Conservation (phyloP, 1,140 invertebrate species). For the Triops longicaudatus region DNA sequence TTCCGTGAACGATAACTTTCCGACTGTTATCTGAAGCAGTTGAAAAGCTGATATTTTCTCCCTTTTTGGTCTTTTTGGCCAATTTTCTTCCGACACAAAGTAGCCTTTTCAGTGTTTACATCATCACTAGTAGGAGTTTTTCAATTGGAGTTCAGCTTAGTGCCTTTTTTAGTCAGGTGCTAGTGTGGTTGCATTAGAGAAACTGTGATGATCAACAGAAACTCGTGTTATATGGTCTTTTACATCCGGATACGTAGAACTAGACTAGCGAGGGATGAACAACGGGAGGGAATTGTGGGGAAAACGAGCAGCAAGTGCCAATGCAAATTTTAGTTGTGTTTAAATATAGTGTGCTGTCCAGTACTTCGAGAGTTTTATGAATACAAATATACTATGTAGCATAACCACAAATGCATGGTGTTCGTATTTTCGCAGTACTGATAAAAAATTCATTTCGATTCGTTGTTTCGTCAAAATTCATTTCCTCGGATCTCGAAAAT, state of each 20-base stretch:
- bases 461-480: no score
- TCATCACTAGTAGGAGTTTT: neutral
- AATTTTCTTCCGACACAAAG: neutral
- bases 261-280: neutral
- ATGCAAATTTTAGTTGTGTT: slow-evolving; percentile 4
- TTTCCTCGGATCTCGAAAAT: no score
- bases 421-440: no score
- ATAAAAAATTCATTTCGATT: no score
- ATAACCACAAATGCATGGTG: neutral
- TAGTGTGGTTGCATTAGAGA: neutral
- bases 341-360: neutral
- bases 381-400: neutral
- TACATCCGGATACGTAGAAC: neutral
- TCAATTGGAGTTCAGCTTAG: neutral
- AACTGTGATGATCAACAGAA: slow-evolving; percentile 1
- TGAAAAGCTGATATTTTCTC: neutral
- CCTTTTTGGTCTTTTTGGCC: neutral
- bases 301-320: slow-evolving; percentile 11
- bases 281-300: neutral
- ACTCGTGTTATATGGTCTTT: neutral
- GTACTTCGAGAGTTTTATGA: neutral
- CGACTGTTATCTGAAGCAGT: neutral
- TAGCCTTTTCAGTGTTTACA: neutral
- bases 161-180: neutral
- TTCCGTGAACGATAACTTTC: slow-evolving; percentile 18